A percentile compares a stretch with the other conserved stretches of the same genome.
These are phyloP conservation scores for Phytoseiulus persimilis DNA, from an alignment of 2,888 invertebrate genomes.

Conservation along the genomic window DNA sequence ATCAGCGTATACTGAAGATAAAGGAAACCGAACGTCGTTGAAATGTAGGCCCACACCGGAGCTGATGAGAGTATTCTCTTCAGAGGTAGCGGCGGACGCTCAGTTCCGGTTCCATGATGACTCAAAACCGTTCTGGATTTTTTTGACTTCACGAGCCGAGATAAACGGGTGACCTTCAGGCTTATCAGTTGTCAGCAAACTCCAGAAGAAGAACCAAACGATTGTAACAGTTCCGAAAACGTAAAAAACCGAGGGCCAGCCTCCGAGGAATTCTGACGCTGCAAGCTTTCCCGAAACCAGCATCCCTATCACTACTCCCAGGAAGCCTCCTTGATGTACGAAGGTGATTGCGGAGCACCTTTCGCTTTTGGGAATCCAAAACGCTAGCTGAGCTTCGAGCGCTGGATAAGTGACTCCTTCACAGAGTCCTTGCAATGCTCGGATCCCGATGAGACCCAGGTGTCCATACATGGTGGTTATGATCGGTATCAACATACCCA, in stretches of 20 bases:
- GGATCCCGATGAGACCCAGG: background rate
- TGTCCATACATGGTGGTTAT: background rate
- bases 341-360: constrained; percentile 52
- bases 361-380: background rate
- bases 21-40: constrained; percentile 65
- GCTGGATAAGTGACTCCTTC: constrained; percentile 22
- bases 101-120: background rate
- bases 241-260: constrained; percentile 57
- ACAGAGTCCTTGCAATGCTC: background rate
- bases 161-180: constrained; percentile 45
- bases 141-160: constrained; percentile 41
- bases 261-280: constrained; percentile 63
- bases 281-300: constrained; percentile 67
- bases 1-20: constrained; percentile 80
- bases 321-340: constrained; percentile 75
- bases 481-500: constrained; percentile 13
- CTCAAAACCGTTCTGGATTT: constrained; percentile 32
- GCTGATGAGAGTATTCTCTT: constrained; percentile 58
- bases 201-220: constrained; percentile 45
- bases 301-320: constrained; percentile 74
- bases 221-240: constrained; percentile 43
- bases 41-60: constrained; percentile 63
- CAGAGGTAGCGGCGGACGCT: constrained; percentile 58
- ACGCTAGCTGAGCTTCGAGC: background rate
- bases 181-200: constrained; percentile 42